Base-by-base conservation (phyloP, 2,113 vertebrate species). In the Tragulus kanchil region DNA sequence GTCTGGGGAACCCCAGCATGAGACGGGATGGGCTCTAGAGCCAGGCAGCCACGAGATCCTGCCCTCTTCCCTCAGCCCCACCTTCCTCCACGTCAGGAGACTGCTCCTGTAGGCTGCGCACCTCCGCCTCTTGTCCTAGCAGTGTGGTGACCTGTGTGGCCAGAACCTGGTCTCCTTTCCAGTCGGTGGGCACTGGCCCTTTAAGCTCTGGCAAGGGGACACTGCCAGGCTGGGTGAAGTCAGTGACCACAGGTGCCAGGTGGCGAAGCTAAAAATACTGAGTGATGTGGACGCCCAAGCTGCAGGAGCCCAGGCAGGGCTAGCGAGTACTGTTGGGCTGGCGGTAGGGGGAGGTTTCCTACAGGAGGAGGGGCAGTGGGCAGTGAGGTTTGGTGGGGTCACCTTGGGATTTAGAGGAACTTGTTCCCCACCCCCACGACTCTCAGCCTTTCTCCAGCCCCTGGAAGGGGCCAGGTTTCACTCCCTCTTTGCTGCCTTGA, bases 161-260 rank as follows among this genome's bases (percentile, higher is more conserved):
- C 54, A 87, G 31, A 58, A 50, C 13, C 28, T 17, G 4, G 25
- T 69, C n/a, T 85, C 52, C 90, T 92, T 84, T 52, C 25, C 86
- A 79, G 86, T 36, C 16, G 28, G 62, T 36, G 13, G 85, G 50
- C 3, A 2, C 93, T 97, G 79, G 89, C 96, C 69, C 97, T 98
- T 98, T 97, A 98, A 98, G 78, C 50, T 86, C 75, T 54, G 45
- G 85, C 54, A 75, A 81, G 69, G 91, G 84, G 97, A 90, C 58
- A 59, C 56, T 4, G 19, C 93, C 96, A 95, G 93, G 48, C 93
- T 95, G 86, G 97, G 92, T 96, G 95, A 85, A 96, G 93, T 93
- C 77, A 96, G 78, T 96, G 97, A 97, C 97, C 97, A 94, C 96
- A 98, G 97, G 97, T 97, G 97, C 97, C 96, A 97, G 97, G 97